Evolutionary conservation across 2,888 invertebrate species (phyloP), one percentile per base, ranked within the genome.

Genomic region (Trisateles emortualis): DNA sequence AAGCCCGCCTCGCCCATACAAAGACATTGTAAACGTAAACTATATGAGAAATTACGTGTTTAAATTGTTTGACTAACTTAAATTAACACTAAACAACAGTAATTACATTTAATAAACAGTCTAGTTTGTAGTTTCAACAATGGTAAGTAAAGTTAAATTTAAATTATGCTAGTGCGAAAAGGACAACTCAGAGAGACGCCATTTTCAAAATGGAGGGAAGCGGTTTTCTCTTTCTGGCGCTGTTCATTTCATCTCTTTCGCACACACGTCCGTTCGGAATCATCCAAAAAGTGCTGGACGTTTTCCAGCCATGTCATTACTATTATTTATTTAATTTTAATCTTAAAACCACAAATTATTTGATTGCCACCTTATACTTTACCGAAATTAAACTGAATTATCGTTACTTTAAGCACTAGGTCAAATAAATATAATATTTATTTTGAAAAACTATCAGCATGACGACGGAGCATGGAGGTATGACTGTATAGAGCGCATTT

Each of bases 101-200:
- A 53, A 55, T 49, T 44, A 45, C 42, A 14, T 44, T 69, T 63
- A 68, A 62, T 64, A 69, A 73, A 68, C 54, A 66, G 35, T 9
- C 3, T 51, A 59, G 59, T 61, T 60, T 66, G 16, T 38, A 64
- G 73, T 76, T 80, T 78, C 73, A 72, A 61, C 72, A 58, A 59
- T 59, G 66, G 62, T 43, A 74, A 74, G 66, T 70, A 65, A 67
- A 70, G 68, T 72, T 74, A 77, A 68, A 72, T 64, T 57, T 29
- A 51, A 78, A 74, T 56, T 76, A 72, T 42, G 58, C 72, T 74
- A 70, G 88, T 85, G 86, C 78, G 89, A 88, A 85, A 89, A 86
- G 84, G 90, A 91, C 88, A 88, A 86, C 90, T 90, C 88, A 88
- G 69, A 81, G 55, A 77, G 90, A 90, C 90, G 91, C 91, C 91